Percentiles rank a stretch among this genome's conserved stretches.
Conservation (phyloP, 30 jellyfish, hydroid and myxozoan species). For the Clytia hemisphaerica region DNA sequence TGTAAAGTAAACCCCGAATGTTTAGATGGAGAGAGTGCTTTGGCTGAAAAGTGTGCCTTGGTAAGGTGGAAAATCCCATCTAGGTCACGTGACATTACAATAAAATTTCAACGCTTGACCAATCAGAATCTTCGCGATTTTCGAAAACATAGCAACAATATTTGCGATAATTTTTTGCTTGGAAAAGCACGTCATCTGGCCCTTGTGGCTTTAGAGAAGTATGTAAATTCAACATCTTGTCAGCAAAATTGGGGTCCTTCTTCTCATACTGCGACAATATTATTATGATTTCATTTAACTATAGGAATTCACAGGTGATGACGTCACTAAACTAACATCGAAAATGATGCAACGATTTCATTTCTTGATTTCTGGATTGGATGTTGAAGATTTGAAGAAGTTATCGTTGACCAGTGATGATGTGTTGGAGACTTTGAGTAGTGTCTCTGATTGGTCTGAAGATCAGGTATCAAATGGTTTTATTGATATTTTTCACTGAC, state of each 20-base stretch:
- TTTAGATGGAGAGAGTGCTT: no score
- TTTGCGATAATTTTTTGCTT: no score
- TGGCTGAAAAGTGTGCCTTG: no score
- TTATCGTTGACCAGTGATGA: slow-evolving; percentile 40
- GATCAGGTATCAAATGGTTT: slow-evolving; percentile 61
- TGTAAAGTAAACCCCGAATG: no score
- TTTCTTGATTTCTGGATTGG: slow-evolving; percentile 57
- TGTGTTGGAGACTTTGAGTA: slow-evolving; percentile 56
- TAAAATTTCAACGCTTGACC: no score
- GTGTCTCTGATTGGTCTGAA: slow-evolving; percentile 47
- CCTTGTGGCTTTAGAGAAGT: slow-evolving; percentile 11
- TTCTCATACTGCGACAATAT: not conserved
- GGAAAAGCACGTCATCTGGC: no score
- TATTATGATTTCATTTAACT: not conserved
- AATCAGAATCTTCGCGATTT: no score
- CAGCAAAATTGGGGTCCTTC: not conserved
- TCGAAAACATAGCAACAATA: no score
- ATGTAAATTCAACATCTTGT: not conserved
- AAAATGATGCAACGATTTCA: slow-evolving; percentile 28
- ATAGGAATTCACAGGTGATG: slow-evolving; percentile 45
- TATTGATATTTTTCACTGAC: no score
- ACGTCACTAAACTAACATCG: slow-evolving; percentile 29
- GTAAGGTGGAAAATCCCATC: no score
- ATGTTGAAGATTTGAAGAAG: slow-evolving; percentile 37
- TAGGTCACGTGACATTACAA: no score